Percentiles rank a stretch among this genome's conserved stretches.
phyloP scores from a whole-genome alignment of 2,113 vertebrate genomes.

The Vulpes vulpes region DNA sequence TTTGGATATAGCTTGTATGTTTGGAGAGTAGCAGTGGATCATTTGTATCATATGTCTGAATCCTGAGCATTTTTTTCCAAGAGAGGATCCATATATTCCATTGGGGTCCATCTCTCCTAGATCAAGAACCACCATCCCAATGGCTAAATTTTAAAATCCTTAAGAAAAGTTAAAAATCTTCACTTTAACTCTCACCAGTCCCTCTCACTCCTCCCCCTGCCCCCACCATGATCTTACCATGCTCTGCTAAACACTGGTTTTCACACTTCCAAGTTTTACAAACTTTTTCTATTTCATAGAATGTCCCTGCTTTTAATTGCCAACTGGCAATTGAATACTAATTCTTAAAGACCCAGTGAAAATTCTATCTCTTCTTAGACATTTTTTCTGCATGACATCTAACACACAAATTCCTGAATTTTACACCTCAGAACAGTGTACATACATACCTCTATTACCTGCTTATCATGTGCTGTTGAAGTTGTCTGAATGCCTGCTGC shows the following conservation, averaged over 20 bases:
- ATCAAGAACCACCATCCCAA: neutral
- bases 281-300: neutral
- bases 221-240: neutral
- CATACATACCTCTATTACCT: neutral
- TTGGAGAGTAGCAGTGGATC: fast-evolving
- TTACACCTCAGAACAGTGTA: neutral
- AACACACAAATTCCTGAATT: neutral
- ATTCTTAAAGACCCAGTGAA: neutral
- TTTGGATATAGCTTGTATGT: neutral
- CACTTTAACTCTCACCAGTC: neutral
- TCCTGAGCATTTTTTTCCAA: neutral
- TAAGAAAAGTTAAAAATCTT: neutral
- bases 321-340: neutral
- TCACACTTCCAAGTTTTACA: neutral
- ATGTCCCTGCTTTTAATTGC: neutral
- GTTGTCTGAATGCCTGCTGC: neutral
- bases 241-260: neutral
- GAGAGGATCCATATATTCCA: neutral
- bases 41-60: neutral
- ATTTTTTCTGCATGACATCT: neutral
- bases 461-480: neutral
- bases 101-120: neutral
- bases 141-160: neutral
- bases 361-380: neutral
- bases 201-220: neutral